phyloP scores from a whole-genome alignment of 2,113 vertebrate genomes.

The Perccottus glenii region DNA sequence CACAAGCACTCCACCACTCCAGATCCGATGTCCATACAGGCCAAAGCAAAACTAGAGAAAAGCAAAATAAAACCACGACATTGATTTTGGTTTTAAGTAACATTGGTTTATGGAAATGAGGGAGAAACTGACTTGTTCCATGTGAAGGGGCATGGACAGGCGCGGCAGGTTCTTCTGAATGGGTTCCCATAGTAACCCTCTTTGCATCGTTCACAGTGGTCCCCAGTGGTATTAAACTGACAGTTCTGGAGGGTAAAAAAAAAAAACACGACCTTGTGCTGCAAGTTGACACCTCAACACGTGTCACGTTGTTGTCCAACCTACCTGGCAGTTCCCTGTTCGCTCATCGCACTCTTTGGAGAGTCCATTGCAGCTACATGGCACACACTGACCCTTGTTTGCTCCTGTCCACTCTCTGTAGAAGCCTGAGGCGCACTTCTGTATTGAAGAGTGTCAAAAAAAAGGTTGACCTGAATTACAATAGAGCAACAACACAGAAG shows the following conservation, averaged over 20 bases:
- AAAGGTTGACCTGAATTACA: conserved; percentile 2
- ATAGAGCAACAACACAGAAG: conserved; percentile 1
- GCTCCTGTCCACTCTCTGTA: conserved; percentile 77
- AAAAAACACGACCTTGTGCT: conserved; percentile 14
- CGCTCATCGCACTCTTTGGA: conserved; percentile 81
- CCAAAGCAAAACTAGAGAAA: conserved; percentile 81
- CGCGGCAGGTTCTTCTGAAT: conserved; percentile 74
- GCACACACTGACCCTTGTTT: conserved; percentile 79
- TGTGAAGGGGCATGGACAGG: conserved; percentile 82
- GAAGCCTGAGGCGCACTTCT: conserved; percentile 84
- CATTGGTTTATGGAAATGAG: neutral
- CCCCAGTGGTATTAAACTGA: conserved; percentile 81
- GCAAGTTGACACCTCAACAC: neutral
- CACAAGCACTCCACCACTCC: conserved; percentile 82
- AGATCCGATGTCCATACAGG: conserved; percentile 76
- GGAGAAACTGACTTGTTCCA: conserved; percentile 79
- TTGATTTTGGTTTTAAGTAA: neutral
- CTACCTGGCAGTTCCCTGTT: conserved; percentile 86
- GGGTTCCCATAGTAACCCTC: conserved; percentile 85
- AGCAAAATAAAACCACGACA: neutral
- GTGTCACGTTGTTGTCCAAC: conserved; percentile 24
- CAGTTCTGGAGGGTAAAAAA: conserved; percentile 77
- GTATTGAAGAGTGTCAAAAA: neutral
- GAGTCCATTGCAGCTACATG: conserved; percentile 86
- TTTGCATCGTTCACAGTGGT: conserved; percentile 84